phyloP scores from a whole-genome alignment of 2,113 vertebrate species.

The Elanoides forficatus region DNA sequence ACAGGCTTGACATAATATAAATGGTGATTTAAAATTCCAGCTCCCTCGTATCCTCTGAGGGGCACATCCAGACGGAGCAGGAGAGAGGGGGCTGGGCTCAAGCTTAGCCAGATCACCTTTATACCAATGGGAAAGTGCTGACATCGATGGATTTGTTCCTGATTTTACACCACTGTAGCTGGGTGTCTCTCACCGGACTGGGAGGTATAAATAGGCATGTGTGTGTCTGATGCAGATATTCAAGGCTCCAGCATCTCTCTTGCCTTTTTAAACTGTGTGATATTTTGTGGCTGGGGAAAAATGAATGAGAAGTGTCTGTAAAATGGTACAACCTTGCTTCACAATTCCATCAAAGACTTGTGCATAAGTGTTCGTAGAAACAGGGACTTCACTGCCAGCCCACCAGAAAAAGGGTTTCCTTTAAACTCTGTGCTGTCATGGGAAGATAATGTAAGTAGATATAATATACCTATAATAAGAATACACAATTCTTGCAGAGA shows the following conservation, averaged over 20 bases:
- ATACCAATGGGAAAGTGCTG: conserved; percentile 6
- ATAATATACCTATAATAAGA: background rate
- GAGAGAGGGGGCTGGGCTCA: background rate
- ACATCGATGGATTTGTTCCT: background rate
- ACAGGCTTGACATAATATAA: background rate
- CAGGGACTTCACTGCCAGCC: background rate
- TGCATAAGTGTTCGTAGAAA: background rate
- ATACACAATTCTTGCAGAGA: background rate
- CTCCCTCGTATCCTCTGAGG: background rate
- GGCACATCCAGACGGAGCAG: background rate
- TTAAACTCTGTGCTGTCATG: background rate
- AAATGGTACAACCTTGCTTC: background rate
- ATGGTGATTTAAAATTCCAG: background rate
- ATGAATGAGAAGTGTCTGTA: background rate
- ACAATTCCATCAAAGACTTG: background rate
- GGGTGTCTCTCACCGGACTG: background rate
- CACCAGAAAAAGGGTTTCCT: background rate
- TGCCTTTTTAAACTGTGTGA: background rate
- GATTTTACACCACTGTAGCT: background rate
- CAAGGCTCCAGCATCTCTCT: background rate
- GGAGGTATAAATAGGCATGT: background rate
- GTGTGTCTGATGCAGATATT: background rate
- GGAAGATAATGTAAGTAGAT: background rate
- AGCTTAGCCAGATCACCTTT: background rate
- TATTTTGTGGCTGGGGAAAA: background rate